These are phyloP conservation scores for Crocallis elinguaria DNA, from an alignment of 2,888 invertebrate genomes.

Conservation along the genomic window DNA sequence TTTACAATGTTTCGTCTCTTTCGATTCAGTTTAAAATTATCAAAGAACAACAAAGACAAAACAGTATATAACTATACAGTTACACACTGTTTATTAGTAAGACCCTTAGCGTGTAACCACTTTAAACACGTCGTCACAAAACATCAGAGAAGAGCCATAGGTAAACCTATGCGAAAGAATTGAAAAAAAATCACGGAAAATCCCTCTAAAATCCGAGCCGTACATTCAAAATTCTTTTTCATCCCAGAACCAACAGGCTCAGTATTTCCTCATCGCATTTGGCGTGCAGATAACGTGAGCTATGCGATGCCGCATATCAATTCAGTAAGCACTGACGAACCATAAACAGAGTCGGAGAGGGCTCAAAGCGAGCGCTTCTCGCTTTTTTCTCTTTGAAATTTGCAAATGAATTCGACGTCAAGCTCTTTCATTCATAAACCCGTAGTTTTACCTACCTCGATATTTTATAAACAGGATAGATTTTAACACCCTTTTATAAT, in stretches of 20 bases:
- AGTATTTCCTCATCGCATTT: slow-evolving; percentile 25
- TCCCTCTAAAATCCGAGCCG: no score
- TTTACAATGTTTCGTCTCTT: no score
- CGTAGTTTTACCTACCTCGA: slow-evolving; percentile 38
- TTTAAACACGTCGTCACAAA: no score
- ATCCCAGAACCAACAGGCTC: not conserved
- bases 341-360: slow-evolving; percentile 34
- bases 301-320: slow-evolving; percentile 24
- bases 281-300: slow-evolving; percentile 9
- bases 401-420: slow-evolving; percentile 47
- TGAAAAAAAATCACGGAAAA: no score
- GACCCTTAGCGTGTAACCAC: no score
- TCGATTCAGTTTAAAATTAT: no score
- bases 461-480: slow-evolving; percentile 33
- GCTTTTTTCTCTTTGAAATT: slow-evolving; percentile 48
- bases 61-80: no score
- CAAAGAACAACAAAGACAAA: no score
- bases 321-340: slow-evolving; percentile 30
- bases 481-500: slow-evolving; percentile 1
- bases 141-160: no score
- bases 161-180: no score
- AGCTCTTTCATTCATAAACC: slow-evolving; percentile 40
- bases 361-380: slow-evolving; percentile 41
- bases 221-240: not conserved
- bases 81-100: no score